Evolutionary conservation across 1,140 invertebrate species (phyloP), one percentile per base, ranked within the genome.

Genomic region (Cotesia vestalis): DNA sequence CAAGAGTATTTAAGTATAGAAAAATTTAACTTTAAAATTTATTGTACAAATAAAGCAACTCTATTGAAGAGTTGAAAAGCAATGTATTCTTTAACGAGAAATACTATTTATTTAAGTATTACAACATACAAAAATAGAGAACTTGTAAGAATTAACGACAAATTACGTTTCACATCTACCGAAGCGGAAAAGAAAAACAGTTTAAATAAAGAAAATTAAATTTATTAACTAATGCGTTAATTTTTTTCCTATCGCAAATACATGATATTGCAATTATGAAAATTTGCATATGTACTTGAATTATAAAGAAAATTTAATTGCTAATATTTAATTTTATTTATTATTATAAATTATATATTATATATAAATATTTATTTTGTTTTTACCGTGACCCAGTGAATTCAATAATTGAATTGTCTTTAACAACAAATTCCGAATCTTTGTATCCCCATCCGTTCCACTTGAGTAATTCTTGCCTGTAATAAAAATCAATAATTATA

Each of bases 381-480:
- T 20, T 84, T 84, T 87, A 95, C 92, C 93, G 91, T 75, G 91
- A 88, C 53, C 95, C 94, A 53, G 90, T 91, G 78, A 97, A 96
- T 75, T 91, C 89, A 20, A 96, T 88, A 27, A 89, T 76, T 12
- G 80, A 73, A 66, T 87, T 89, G 78, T 91, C 88, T 76, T 88
- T 88, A 0, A 94, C 81, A 66, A 89, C 80, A 85, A 97, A 98
- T 78, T 91, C 88, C 0, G 95, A 95, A 86, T 99, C 97, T 74
- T 93, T 95, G 88, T 99, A 99, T 5, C 98, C 98, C 98, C 98
- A 99, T 55, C 98, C 98, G 88, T 98, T 97, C 97, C 97, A 99
- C 89, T 98, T 98, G 5, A 99, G 85, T 14, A 94, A 80, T 14
- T 95, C 90, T 83, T 95, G 93, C 76, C 95, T 96, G 84, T 76